Evolutionary conservation across 2,888 invertebrate species (phyloP).

Genomic region (Metopia argyrocephala): DNA sequence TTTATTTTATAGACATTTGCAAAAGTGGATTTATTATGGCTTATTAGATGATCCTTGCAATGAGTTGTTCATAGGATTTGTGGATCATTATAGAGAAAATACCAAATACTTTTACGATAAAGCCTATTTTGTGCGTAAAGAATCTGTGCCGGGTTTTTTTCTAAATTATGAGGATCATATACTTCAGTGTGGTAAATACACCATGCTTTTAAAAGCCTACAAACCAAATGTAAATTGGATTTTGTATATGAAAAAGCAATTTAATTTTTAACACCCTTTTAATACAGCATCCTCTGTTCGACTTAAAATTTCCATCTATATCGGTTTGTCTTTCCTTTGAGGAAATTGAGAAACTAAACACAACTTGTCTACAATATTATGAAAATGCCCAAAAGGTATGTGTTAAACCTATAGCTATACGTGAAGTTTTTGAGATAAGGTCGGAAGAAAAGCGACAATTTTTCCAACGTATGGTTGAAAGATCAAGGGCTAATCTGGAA

Average conservation of each 20-base stretch:
- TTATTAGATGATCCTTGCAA: conserved; percentile 87
- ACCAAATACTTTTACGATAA: conserved; percentile 77
- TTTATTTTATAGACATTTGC: conserved; percentile 78
- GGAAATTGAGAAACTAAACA: conserved; percentile 69
- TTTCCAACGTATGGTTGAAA: conserved; percentile 80
- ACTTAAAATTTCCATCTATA: conserved; percentile 72
- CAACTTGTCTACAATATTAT: conserved; percentile 68
- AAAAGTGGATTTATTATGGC: conserved; percentile 92
- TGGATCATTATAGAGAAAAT: conserved; percentile 71
- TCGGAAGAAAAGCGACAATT: conserved; percentile 80
- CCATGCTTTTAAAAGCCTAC: conserved; percentile 85
- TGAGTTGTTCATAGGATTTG: conserved; percentile 87
- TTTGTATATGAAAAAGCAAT: not conserved
- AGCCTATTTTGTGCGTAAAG: conserved; percentile 73
- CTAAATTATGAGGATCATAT: conserved; percentile 83
- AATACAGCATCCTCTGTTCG: conserved; percentile 74
- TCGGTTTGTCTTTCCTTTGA: conserved; percentile 74
- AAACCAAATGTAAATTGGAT: conserved; percentile 82
- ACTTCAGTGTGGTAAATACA: conserved; percentile 86
- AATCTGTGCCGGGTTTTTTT: conserved; percentile 84
- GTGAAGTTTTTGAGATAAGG: conserved; percentile 79
- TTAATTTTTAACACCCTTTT: not conserved
- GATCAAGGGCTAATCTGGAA: conserved; percentile 70
- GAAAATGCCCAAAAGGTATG: conserved; percentile 75
- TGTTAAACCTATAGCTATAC: conserved; percentile 80